phyloP scores from a whole-genome alignment of 2,888 invertebrate species.

The Mechanitis mazaeus region DNA sequence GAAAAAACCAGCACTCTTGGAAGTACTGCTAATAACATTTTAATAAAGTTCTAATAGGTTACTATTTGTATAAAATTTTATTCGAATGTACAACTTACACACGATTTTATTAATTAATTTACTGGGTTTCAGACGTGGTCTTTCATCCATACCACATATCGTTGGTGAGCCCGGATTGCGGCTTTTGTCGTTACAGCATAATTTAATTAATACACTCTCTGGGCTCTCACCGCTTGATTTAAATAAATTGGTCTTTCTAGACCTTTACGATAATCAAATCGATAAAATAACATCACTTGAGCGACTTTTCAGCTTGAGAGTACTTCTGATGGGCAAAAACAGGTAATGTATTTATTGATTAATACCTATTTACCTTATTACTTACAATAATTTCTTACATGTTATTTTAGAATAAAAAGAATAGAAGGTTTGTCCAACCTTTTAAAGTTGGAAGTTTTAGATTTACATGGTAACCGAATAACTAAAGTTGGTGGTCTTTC shows the following conservation, averaged over 20 bases:
- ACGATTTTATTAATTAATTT: neutral
- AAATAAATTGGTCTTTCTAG: constrained; percentile 90
- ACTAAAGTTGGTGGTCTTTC: constrained; percentile 82
- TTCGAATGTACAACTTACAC: neutral
- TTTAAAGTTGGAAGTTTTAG: constrained; percentile 89
- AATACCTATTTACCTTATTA: neutral
- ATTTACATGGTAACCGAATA: constrained; percentile 95
- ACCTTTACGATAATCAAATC: constrained; percentile 96
- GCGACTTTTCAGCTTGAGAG: constrained; percentile 86
- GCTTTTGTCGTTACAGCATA: constrained; percentile 93
- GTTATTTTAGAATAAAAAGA: constrained; percentile 80
- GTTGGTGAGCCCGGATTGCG: constrained; percentile 88
- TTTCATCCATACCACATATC: constrained; percentile 89
- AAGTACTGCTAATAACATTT: too few relatives aligned
- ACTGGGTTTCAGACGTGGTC: constrained; percentile 78
- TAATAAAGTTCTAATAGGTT: constrained; percentile 4
- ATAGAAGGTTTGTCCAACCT: constrained; percentile 86
- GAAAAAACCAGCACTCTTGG: too few relatives aligned
- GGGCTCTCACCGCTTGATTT: constrained; percentile 76
- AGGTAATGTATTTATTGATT: constrained; percentile 66
- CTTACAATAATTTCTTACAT: neutral
- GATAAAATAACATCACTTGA: constrained; percentile 89
- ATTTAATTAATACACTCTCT: constrained; percentile 86
- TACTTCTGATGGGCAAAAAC: constrained; percentile 94
- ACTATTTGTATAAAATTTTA: neutral